Evolutionary conservation across 2,888 invertebrate species (phyloP), one percentile per base, ranked within the genome.

Genomic region (Drosophila tanythrix): DNA sequence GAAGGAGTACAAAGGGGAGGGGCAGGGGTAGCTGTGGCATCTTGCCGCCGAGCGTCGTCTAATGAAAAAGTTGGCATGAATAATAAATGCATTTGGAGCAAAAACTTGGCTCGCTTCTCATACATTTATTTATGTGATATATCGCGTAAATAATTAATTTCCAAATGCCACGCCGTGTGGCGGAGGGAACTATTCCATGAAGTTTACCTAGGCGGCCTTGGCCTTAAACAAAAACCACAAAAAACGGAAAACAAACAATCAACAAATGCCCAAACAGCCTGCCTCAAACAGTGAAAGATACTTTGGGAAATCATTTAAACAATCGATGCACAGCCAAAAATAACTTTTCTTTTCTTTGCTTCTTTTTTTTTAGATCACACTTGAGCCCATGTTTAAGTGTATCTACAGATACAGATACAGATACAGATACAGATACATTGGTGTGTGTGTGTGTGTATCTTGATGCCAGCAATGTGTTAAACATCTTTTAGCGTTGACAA

Each of bases 31-130:
- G 13, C 3, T 35, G 27, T 62, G 62, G 29, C 77, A 61, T 73
- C 82, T 72, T 72, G n/a, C n/a, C n/a, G n/a, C 69, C 51, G 43
- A 25, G 21, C 70, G 56, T 43, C 52, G 70, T 73, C 76, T 90
- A 90, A 88, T 88, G 90, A 88, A 90, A 90, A 90, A 90, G 90
- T 86, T 86, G 82, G 67, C 80, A 80, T 89, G 90, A 84, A 90
- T 88, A 88, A 90, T 88, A 89, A 89, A 88, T 87, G 89, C 90
- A 90, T 77, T 46, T 87, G 77, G 69, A 79, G 67, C 35, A 15
- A 33, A 80, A 90, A 85, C 81, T 83, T 72, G 66, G 63, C 61
- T 48, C 40, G 36, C 29, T 15, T 13, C 53, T 53, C 62, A 67
- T 51, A 52, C 59, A 48, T 66, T 63, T 59, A 79, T 61, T 69